Base-by-base conservation (phyloP, 2,113 vertebrate genomes). In the Malurus melanocephalus region DNA sequence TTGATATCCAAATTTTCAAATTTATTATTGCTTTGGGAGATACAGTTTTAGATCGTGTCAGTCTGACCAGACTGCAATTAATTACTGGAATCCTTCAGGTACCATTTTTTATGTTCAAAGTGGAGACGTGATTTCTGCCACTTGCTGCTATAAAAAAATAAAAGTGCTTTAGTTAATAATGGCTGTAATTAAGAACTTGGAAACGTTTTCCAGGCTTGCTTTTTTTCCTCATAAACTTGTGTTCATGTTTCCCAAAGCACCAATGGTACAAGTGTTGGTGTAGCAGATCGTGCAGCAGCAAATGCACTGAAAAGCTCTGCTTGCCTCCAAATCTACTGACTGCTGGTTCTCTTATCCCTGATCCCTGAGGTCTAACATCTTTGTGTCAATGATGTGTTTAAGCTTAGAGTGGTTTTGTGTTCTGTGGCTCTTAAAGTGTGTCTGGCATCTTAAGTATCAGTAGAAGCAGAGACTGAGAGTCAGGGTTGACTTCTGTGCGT, bases 11-110 rank as follows among this genome's bases (percentile, higher is more conserved):
- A 2, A 43, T 60, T 59, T 71, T 80, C 35, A 56, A 59, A 45
- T 33, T 53, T 33, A 16, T 30, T 12, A 14, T 66, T 85, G 27
- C 42, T 74, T 48, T 6, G 28, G 59, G 80, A 67, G 42, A 16
- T 59, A 16, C 0, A 2, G 20, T 45, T 87, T 64, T 48, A 67
- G 42, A 20, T 57, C 8, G 9, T 38, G 20, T 53, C 35, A 45
- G 23, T 28, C 35, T 74, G 87, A 64, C 64, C 49, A 57, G 87
- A 76, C 49, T 33, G 28, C 65, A 83, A 6, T 89, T 80, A 74
- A 69, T 89, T 91, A 55, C 87, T 13, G 10, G 11, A 38, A 65
- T 76, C 64, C 32, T 91, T 83, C 79, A 89, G 75, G 79, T 94
- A 40, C 48, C 1, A 5, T 46, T 35, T 72, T 92, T 80, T 61